Conservation (phyloP, 1,140 invertebrate species). For the Drosophila pachea region DNA sequence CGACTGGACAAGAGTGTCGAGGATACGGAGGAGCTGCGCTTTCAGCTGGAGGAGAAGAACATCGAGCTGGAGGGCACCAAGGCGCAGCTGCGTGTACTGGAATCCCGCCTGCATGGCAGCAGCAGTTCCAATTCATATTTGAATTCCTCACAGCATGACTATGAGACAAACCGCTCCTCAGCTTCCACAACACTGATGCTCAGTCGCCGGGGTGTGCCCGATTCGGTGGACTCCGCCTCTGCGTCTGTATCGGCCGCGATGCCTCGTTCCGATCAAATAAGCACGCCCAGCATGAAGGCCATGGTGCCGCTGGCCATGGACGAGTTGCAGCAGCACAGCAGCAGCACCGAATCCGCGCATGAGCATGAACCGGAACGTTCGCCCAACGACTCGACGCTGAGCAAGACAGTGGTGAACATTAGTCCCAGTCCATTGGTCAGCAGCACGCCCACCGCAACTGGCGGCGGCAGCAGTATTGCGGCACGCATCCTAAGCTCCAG, state of each 20-base stretch:
- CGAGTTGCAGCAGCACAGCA: constrained; percentile 81
- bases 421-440: constrained; percentile 66
- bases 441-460: constrained; percentile 80
- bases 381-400: constrained; percentile 45
- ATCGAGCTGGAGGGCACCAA: constrained; percentile 90
- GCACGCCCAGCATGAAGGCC: constrained; percentile 80
- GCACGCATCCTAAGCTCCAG: constrained; percentile 72
- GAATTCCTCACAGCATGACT: constrained; percentile 72
- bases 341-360: constrained; percentile 83
- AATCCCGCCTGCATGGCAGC: constrained; percentile 79
- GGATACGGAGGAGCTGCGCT: constrained; percentile 89
- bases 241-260: constrained; percentile 36
- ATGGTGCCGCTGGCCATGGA: constrained; percentile 81
- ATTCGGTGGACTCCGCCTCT: constrained; percentile 55
- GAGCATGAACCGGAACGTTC: constrained; percentile 79
- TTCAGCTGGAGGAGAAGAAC: constrained; percentile 89
- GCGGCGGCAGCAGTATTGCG: constrained; percentile 48
- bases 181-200: constrained; percentile 75
- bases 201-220: constrained; percentile 62
- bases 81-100: constrained; percentile 86
- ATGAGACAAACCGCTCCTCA: constrained; percentile 76
- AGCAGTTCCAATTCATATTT: constrained; percentile 65
- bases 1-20: constrained; percentile 86
- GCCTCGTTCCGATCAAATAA: constrained; percentile 71
- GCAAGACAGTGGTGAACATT: constrained; percentile 51